Evolutionary conservation across 2,113 vertebrate genomes (phyloP), one percentile per base, ranked within the genome.

Genomic region (Oxyura jamaicensis): DNA sequence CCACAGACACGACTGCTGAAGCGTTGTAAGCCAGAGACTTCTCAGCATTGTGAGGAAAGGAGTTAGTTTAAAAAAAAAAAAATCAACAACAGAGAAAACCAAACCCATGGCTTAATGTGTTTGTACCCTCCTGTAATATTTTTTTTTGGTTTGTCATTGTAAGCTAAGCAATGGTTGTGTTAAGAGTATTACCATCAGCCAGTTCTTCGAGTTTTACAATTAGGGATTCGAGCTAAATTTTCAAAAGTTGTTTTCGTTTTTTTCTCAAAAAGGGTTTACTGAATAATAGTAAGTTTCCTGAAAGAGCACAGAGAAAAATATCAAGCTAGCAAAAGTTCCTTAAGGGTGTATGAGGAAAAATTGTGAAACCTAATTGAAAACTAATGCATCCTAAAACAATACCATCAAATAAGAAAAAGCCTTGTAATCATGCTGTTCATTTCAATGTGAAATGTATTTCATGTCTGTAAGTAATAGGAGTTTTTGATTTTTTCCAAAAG

Each of bases 1-100:
- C 99, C 44, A 99, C 99, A n/a, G 99, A 99, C 97, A 99, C 99
- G 8, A 99, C 99, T 84, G 99, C 99, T 14, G 99, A 99, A 97
- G 99, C 99, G 3, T 98, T 99, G 97, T 99, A 98, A 99, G 96
- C 83, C 95, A 91, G 90, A 60, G 78, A 97, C 92, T 91, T 94
- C 75, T 95, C 74, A 78, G 91, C 11, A 0, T 88, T 81, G 92
- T 39, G 75, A 95, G 91, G 90, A 95, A 93, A 93, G 52, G 95
- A 96, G 91, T 79, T 91, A 41, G 81, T 87, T 71, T 65, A 48
- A 39, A 77, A 94, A 77, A 85, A 15, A 83, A 74, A 86, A 95
- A 80, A 79, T 39, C 73, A 81, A 65, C 91, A 81, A 90, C 86
- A 89, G 74, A 95, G 50, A 92, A 95, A 95, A 95, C 95, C 95